phyloP scores from a whole-genome alignment of 2,888 invertebrate species.

The Philereme vetulata region DNA sequence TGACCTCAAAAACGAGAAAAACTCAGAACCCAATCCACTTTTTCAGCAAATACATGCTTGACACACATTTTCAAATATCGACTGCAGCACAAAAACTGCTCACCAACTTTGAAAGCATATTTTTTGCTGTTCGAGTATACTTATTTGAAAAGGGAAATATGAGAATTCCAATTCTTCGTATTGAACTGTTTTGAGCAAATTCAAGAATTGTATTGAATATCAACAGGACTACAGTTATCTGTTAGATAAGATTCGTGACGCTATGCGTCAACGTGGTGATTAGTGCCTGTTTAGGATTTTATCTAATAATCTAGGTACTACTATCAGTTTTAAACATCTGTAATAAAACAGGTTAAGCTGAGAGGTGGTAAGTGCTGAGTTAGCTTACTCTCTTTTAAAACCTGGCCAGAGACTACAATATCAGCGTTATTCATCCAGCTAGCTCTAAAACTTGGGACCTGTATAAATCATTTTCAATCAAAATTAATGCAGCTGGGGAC shows the following conservation, averaged over 20 bases:
- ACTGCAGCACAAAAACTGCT: slow-evolving; percentile 23
- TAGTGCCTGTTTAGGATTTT: too few species aligned
- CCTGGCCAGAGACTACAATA: too few species aligned
- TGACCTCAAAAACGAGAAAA: slow-evolving; percentile 20
- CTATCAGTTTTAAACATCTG: too few species aligned
- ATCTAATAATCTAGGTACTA: too few species aligned
- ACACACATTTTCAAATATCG: slow-evolving; percentile 39
- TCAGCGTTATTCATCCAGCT: too few species aligned
- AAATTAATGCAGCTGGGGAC: too few species aligned
- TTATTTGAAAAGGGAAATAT: slow-evolving; percentile 25
- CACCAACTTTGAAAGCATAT: slow-evolving; percentile 15
- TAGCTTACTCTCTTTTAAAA: too few species aligned
- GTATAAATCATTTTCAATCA: too few species aligned
- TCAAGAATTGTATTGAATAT: slow-evolving; percentile 2
- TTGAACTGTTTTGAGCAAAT: slow-evolving; percentile 2
- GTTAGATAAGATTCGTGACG: slow-evolving; percentile 1
- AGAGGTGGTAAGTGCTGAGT: too few species aligned
- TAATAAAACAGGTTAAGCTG: too few species aligned
- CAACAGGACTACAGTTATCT: slow-evolving; percentile 6
- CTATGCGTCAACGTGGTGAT: too few species aligned
- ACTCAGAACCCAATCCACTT: slow-evolving; percentile 32
- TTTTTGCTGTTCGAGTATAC: slow-evolving; percentile 26
- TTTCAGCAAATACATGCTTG: slow-evolving; percentile 37
- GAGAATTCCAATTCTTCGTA: slow-evolving; percentile 14
- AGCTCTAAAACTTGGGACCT: too few species aligned